A percentile compares a stretch with the other conserved stretches of the same genome.
Evolutionary conservation across 1,140 invertebrate genomes (phyloP).

Genomic region (Heterodera schachtii): DNA sequence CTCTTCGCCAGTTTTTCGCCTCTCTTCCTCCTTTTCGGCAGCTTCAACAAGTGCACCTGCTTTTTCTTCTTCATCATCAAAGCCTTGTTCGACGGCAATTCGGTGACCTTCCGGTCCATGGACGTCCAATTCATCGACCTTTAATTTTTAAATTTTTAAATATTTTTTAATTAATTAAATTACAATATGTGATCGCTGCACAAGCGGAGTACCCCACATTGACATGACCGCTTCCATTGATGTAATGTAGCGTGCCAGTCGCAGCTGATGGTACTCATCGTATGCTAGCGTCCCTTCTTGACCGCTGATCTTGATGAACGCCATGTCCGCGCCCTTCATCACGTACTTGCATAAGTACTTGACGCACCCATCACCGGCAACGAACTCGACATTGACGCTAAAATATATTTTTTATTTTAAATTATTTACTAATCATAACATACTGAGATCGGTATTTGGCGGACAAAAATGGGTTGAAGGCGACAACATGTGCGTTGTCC

Average conservation of each 20-base stretch:
- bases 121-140: slow-evolving; percentile 2
- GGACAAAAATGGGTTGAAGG: not conserved
- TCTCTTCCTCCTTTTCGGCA: not conserved
- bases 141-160: too few species aligned
- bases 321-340: not conserved
- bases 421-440: too few species aligned
- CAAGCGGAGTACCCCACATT: slow-evolving; percentile 5
- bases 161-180: too few species aligned
- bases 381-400: slow-evolving; percentile 8
- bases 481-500: not conserved
- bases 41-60: not conserved
- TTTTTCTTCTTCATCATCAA: not conserved
- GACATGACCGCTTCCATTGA: not conserved
- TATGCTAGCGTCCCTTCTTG: not conserved
- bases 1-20: not conserved
- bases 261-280: not conserved
- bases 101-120: not conserved
- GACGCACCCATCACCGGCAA: not conserved
- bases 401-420: too few species aligned
- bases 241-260: slow-evolving; percentile 6
- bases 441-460: not conserved
- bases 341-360: slow-evolving; percentile 3
- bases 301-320: not conserved
- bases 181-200: not conserved
- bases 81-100: not conserved